Evolutionary conservation across 2,797 vertebrate genomes (phyloP), one percentile per base, ranked within the genome.

Genomic region (Hipposideros larvatus): DNA sequence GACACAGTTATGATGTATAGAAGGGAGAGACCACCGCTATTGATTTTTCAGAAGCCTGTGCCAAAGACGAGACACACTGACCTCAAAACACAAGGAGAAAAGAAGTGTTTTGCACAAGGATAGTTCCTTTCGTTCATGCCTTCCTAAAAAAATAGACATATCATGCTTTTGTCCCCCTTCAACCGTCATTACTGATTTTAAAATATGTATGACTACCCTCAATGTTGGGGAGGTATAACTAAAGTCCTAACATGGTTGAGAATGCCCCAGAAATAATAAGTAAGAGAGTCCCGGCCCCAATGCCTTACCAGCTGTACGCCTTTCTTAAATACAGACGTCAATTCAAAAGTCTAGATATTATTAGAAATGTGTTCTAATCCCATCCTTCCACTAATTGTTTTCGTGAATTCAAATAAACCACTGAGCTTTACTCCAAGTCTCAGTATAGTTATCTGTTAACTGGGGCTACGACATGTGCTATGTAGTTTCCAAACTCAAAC

Each of bases 361-460:
- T 51, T 51, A 18, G 77, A 70, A 22, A 22, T 66, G 53, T 26
- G 22, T 85, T 93, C 66, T 46, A 82, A 87, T 91, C 70, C 26
- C 16, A 55, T 43, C 15, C 48, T 43, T 85, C 28, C 46, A 59
- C 46, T 79, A 61, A 37, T n/a, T 34, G 61, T 5, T 51, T 87
- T 79, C 48, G 21, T 89, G 37, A 86, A 75, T 28, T 82, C 63
- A 88, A 86, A 63, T 55, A 70, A 95, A 84, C 57, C 34, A 41
- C 7, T 37, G 5, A n/a, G 24, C 9, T 91, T 70, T 53, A 90
- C 28, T 53, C 21, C 15, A 63, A 68, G 59, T 3, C 78, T 93
- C 83, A 63, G 31, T 92, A 63, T 70, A 43, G 24, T 37, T 43
- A 77, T 11, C 43, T 88, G 11, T 48, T 74, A 89, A 77, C 1